Evolutionary conservation across 2,888 invertebrate genomes (phyloP), one percentile per base, ranked within the genome.

Genomic region (Amorpha juglandis): DNA sequence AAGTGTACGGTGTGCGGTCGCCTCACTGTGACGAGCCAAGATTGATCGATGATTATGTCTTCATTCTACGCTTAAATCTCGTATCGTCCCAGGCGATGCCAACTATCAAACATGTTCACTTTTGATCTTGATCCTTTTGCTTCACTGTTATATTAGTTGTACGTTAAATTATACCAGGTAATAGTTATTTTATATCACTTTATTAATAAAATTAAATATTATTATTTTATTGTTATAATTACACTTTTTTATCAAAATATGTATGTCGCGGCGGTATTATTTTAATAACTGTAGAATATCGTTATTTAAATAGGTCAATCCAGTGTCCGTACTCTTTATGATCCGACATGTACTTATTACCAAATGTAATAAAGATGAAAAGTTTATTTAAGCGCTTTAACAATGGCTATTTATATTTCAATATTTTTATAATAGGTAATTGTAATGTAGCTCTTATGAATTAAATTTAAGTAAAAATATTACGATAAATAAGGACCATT

Each of bases 41-140:
- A 86, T 88, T 89, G 90, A 91, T 92, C 86, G 90, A 92, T 90
- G 89, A 88, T 87, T 89, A 89, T 82, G 84, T 86, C 91, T 91
- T 84, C 82, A 88, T 89, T 79, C 85, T 75, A 74, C 21, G 12
- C 62, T 62, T 62, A 55, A 64, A 64, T 64, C 64, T 33, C 47
- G 67, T 67, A 68, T 66, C 70, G 58, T 42, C 42, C 12, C 67
- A 64, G 68, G 62, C 38, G 65, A 65, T 38, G 19, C 2, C 12
- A 66, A 63, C 47, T 8, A 11, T 16, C 8, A 16, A 35, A 47
- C 19, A 19, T 38, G 19, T 38, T 50, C 38, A n/a, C 38, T 58
- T 58, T 63, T 67, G 16, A 42, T 71, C 67, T 77, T 78, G 77
- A 75, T 77, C 73, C 70, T 79, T 74, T 64, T 38, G 58, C 19